Evolutionary conservation across 2,797 vertebrate species (phyloP).

Genomic region (Centroberyx gerrardi): DNA sequence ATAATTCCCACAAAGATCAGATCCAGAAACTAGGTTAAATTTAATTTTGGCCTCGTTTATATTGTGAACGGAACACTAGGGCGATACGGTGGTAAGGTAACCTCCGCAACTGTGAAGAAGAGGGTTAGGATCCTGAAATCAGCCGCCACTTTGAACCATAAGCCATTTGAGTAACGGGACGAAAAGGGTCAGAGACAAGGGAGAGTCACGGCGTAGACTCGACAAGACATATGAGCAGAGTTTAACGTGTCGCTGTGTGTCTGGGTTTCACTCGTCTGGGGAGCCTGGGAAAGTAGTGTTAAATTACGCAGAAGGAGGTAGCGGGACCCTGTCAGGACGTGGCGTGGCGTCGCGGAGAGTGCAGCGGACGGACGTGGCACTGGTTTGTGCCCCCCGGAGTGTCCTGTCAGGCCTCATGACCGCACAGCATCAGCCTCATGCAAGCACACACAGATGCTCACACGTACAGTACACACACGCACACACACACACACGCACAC

Average conservation of each 20-base stretch:
- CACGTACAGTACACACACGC: conserved; percentile 13
- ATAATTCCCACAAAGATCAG: conserved; percentile 78
- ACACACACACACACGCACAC: conserved; percentile 2
- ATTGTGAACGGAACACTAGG: conserved; percentile 13
- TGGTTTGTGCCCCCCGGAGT: conserved; percentile 82
- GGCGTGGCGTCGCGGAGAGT: conserved; percentile 69
- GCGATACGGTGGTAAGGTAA: not conserved
- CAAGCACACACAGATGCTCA: conserved; percentile 45
- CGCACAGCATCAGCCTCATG: conserved; percentile 54
- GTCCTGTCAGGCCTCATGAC: conserved; percentile 86
- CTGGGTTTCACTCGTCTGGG: conserved; percentile 63
- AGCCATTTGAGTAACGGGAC: conserved; percentile 53
- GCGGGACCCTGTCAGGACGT: conserved; percentile 84
- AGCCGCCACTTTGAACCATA: conserved; percentile 34
- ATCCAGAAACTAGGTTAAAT: conserved; percentile 66
- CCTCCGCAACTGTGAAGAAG: conserved; percentile 10
- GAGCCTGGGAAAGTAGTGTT: conserved; percentile 81
- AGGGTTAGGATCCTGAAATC: conserved; percentile 39
- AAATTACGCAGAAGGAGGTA: conserved; percentile 87
- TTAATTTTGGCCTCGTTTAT: conserved; percentile 58
- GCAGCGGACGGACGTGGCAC: conserved; percentile 84
- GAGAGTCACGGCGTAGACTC: conserved; percentile 50
- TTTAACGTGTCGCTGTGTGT: conserved; percentile 71
- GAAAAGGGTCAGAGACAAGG: conserved; percentile 53
- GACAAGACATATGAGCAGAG: conserved; percentile 73